Conservation (phyloP, 2,888 invertebrate species). For the Hanleya hanleyi region DNA sequence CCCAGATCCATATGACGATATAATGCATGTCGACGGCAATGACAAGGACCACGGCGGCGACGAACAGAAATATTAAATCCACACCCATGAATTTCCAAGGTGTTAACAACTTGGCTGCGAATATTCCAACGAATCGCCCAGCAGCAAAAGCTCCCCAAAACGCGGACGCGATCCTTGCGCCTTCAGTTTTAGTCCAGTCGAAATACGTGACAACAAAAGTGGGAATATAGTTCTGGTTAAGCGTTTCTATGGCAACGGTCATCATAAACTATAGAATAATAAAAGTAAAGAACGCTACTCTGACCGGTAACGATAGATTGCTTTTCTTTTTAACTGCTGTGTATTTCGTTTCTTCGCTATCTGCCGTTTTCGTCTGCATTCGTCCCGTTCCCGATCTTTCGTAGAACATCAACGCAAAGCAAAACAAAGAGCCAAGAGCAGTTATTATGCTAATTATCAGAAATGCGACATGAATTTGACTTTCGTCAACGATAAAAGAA, state of each 20-base stretch:
- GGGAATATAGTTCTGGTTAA: neutral
- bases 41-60: neutral
- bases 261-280: neutral
- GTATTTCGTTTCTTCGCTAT: neutral
- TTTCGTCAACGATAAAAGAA: neutral
- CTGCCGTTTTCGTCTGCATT: too few species aligned
- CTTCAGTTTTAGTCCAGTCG: neutral
- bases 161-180: neutral
- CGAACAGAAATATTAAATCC: neutral
- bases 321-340: neutral
- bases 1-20: neutral
- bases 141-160: conserved; percentile 5
- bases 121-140: neutral
- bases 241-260: neutral
- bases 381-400: too few species aligned
- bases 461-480: neutral
- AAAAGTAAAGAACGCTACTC: neutral
- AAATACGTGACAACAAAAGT: conserved; percentile 5
- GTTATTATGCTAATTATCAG: neutral
- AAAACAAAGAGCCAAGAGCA: neutral
- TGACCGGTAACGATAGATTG: neutral
- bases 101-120: neutral
- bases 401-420: neutral
- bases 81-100: neutral
- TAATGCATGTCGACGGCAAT: neutral